phyloP scores from a whole-genome alignment of 2,797 vertebrate genomes.

The Peromyscus melanophrys region DNA sequence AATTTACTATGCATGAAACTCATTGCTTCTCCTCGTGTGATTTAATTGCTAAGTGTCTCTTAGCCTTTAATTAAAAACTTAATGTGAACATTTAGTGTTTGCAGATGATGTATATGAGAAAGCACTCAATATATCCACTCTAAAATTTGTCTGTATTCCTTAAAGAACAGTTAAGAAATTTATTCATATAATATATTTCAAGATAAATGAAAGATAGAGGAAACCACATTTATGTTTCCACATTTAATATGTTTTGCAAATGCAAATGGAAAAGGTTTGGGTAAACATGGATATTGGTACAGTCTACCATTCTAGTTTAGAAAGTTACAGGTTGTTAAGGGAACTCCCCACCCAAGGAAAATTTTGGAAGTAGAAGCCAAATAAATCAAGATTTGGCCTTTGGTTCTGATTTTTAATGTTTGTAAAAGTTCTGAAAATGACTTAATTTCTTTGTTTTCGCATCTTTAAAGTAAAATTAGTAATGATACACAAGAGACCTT shows the following conservation, averaged over 20 bases:
- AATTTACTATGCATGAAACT: conserved; percentile 38
- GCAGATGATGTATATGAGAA: conserved; percentile 14
- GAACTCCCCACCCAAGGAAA: not conserved
- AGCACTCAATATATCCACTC: not conserved
- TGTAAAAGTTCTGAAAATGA: conserved; percentile 26
- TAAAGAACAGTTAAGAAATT: conserved; percentile 31
- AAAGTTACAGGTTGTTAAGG: conserved; percentile 1
- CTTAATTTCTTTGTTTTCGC: conserved; percentile 10
- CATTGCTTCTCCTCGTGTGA: not conserved
- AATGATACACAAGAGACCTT: not conserved
- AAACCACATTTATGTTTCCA: not conserved
- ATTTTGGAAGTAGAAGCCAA: not conserved
- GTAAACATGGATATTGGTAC: not conserved
- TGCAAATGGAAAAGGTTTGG: not conserved
- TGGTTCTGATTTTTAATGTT: not conserved
- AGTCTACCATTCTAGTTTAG: not conserved
- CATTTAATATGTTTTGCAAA: not conserved
- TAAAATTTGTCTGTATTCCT: conserved; percentile 23
- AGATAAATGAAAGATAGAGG: not conserved
- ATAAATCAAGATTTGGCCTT: not conserved
- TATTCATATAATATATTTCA: not conserved
- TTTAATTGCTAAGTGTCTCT: conserved; percentile 34
- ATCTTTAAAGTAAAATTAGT: not conserved
- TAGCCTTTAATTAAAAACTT: conserved; percentile 60
- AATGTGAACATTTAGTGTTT: conserved; percentile 2